Percentiles rank a stretch among this genome's conserved stretches.
Evolutionary conservation across 1,140 invertebrate genomes (phyloP).

Genomic region (Cydia fagiglandana): DNA sequence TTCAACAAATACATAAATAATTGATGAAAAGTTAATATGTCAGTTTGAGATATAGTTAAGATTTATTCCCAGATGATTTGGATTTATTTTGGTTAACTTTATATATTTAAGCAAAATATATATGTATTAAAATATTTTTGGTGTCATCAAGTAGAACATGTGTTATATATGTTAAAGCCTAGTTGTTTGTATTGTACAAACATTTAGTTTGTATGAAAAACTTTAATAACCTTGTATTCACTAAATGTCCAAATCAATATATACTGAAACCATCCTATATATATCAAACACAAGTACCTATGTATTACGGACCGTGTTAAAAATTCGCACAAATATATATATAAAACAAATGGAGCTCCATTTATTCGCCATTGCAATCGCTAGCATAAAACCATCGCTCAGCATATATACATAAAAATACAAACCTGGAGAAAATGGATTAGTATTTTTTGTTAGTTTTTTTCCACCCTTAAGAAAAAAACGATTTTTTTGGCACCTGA

Average conservation of each 20-base stretch:
- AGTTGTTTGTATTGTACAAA: too few species aligned
- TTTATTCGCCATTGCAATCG: slow-evolving; percentile 50
- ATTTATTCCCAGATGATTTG: too few species aligned
- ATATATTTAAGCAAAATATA: too few species aligned
- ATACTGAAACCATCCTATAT: too few species aligned
- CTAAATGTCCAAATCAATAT: too few species aligned
- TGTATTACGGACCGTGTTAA: slow-evolving; percentile 2
- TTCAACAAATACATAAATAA: too few species aligned
- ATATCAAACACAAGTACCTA: background rate
- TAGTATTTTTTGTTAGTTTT: slow-evolving; percentile 9
- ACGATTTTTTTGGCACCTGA: background rate
- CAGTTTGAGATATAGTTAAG: too few species aligned
- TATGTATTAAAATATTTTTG: too few species aligned
- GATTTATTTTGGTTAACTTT: too few species aligned
- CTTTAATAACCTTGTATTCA: background rate
- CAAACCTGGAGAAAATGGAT: slow-evolving; percentile 33
- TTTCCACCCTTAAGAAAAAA: background rate
- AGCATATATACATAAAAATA: slow-evolving; percentile 40
- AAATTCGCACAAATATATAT: slow-evolving; percentile 35
- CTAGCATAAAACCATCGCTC: slow-evolving; percentile 51
- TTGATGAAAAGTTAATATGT: too few species aligned
- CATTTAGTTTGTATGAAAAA: background rate
- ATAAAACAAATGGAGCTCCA: slow-evolving; percentile 38
- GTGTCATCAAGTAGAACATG: too few species aligned
- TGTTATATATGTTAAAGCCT: too few species aligned